Conservation (phyloP, 2,888 invertebrate species). For the Hemaris fuciformis region DNA sequence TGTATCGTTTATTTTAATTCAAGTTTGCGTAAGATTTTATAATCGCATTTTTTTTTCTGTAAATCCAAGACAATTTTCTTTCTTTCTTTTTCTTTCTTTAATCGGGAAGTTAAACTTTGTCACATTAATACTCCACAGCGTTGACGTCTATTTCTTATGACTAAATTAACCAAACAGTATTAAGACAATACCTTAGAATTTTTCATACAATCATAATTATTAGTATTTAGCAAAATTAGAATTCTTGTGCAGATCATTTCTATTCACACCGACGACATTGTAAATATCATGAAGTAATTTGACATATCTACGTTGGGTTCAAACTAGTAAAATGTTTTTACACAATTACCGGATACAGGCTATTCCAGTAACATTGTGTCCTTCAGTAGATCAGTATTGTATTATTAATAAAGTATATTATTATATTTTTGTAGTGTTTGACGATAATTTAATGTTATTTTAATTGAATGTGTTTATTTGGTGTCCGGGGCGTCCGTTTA, state of each 20-base stretch:
- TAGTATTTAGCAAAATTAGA: background rate
- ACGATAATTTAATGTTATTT: conserved; percentile 26
- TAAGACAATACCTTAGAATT: conserved; percentile 45
- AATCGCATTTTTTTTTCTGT: background rate
- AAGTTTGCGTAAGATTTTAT: background rate
- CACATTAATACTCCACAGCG: background rate
- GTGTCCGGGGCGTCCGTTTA: conserved; percentile 60
- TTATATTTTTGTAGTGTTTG: conserved; percentile 59
- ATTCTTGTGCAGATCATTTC: background rate
- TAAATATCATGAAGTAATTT: conserved; percentile 59
- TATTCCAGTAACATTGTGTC: conserved; percentile 3
- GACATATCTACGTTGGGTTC: conserved; percentile 65
- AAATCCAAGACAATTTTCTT: background rate
- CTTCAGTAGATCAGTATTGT: conserved; percentile 16
- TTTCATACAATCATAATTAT: background rate
- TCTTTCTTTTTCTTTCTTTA: background rate
- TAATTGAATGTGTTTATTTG: conserved; percentile 20
- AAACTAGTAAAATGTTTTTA: conserved; percentile 32
- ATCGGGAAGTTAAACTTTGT: background rate
- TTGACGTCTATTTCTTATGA: conserved; percentile 48
- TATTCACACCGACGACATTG: conserved; percentile 34
- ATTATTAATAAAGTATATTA: conserved; percentile 20
- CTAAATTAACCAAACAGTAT: conserved; percentile 52
- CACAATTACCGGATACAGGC: conserved; percentile 4
- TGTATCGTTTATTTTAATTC: background rate